Base-by-base conservation (phyloP, 2,113 vertebrate species). In the Sardina pilchardus region DNA sequence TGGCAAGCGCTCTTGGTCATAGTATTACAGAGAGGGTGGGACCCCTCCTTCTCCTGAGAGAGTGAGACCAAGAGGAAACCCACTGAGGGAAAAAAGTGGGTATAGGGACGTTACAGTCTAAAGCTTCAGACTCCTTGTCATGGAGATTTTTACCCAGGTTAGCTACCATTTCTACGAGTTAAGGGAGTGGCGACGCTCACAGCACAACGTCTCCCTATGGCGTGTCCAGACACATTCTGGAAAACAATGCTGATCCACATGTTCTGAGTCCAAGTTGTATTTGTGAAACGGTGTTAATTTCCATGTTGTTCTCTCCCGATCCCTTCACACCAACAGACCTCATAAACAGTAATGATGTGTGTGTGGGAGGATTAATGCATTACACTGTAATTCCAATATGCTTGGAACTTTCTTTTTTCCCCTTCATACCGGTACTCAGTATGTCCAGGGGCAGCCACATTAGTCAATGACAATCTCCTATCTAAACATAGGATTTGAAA, bases 1-100 rank as follows among this genome's bases (percentile, higher is more conserved):
- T 95, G 94, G 93, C 92, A 92, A 82, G 67, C 81, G 19, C 84
- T 92, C 90, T 94, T 90, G 82, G 92, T 91, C 88, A 78, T 88
- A 88, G 89, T 89, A 89, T 87, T 85, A 90, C 89, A 89, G 84
- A 89, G 82, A 89, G 90, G 91, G 89, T 85, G 92, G 89, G 90
- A 88, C 88, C 89, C 92, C 89, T 67, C 12, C 30, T 34, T 78
- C 16, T 78, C 59, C 7, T n/a, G 26, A 34, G 63, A 71, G 26
- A 7, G 63, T 30, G 63, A 34, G 16, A 78, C 26, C 30, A 39
- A 36, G 71, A 78, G 14, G 3, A 78, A 24, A 59, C 0, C 53
- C 53, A 59, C 53, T 24, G 53, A 17, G 39, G 50, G 19, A 19
- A 53, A 30, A 30, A 30, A 1, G 14, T 10, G 71, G 71, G 8